A percentile compares a stretch with the other conserved stretches of the same genome.
These are phyloP conservation scores for Congeria kusceri DNA, from an alignment of 2,888 invertebrate species.

Conservation along the genomic window DNA sequence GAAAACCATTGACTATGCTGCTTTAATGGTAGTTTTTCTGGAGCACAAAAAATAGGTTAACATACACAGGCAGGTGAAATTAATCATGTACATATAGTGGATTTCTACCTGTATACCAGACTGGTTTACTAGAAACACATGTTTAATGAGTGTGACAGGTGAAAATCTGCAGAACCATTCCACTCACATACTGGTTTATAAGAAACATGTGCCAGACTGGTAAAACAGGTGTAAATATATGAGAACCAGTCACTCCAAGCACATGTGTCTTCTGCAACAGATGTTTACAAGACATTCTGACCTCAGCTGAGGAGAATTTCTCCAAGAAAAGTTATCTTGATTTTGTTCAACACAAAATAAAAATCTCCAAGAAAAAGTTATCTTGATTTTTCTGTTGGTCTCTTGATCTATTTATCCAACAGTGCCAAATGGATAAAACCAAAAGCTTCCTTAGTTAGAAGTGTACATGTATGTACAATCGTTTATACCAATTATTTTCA, in stretches of 20 bases:
- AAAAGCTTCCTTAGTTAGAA: no score
- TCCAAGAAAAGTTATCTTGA: no score
- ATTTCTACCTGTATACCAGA: conserved; percentile 10
- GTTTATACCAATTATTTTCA: no score
- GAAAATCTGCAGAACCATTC: conserved; percentile 30
- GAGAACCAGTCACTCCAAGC: conserved; percentile 37
- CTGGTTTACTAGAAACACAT: conserved; percentile 44
- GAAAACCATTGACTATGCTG: not conserved
- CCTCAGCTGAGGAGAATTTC: conserved; percentile 13
- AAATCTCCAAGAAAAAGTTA: no score
- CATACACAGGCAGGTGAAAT: not conserved
- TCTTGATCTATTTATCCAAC: no score
- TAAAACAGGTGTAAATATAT: conserved; percentile 56
- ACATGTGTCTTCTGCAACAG: conserved; percentile 27
- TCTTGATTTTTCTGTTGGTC: no score
- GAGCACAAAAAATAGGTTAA: not conserved
- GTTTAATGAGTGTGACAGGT: conserved; percentile 31
- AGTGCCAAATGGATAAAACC: no score
- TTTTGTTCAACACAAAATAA: no score
- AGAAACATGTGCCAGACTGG: conserved; percentile 39
- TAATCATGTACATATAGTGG: not conserved
- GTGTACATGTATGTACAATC: no score
- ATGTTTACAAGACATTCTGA: conserved; percentile 39
- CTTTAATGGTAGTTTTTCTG: not conserved
- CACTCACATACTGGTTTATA: conserved; percentile 35